Evolutionary conservation across 2,888 invertebrate genomes (phyloP).

Genomic region (Watsonalla cultraria): DNA sequence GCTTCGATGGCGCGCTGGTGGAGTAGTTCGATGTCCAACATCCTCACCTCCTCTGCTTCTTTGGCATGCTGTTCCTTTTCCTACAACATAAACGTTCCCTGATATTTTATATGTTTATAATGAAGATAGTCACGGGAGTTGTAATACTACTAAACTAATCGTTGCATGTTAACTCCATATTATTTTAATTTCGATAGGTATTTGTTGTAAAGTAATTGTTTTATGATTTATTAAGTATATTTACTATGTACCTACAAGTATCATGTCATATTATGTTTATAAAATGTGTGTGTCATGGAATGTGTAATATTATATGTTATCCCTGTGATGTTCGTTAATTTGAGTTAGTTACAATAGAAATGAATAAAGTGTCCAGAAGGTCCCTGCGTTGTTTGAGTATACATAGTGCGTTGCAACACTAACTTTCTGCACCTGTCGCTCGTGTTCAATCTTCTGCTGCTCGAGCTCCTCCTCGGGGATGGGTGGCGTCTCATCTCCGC

Average conservation of each 20-base stretch:
- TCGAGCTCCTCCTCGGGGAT: constrained; percentile 74
- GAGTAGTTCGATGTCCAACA: constrained; percentile 79
- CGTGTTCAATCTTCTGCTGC: constrained; percentile 81
- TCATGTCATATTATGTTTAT: not conserved
- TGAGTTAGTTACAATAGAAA: not conserved
- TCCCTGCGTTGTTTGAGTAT: not conserved
- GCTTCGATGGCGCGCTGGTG: constrained; percentile 81
- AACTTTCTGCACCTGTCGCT: constrained; percentile 79
- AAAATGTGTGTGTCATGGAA: not conserved
- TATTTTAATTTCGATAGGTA: too few species aligned
- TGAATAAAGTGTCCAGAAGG: not conserved
- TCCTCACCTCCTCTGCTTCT: constrained; percentile 76
- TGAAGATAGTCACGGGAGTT: too few species aligned
- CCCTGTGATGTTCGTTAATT: not conserved
- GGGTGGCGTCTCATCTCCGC: constrained; percentile 75
- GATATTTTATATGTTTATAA: not conserved
- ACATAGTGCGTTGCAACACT: not conserved
- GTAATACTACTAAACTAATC: too few species aligned
- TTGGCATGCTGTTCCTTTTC: constrained; percentile 79
- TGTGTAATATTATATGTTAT: not conserved
- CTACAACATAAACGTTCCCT: constrained; percentile 36
- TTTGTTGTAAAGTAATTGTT: not conserved
- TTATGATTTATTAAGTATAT: not conserved
- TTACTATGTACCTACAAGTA: not conserved
- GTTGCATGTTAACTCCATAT: too few species aligned